Conservation (phyloP, 2,797 vertebrate genomes). For the Parotocinclus haroldoi region DNA sequence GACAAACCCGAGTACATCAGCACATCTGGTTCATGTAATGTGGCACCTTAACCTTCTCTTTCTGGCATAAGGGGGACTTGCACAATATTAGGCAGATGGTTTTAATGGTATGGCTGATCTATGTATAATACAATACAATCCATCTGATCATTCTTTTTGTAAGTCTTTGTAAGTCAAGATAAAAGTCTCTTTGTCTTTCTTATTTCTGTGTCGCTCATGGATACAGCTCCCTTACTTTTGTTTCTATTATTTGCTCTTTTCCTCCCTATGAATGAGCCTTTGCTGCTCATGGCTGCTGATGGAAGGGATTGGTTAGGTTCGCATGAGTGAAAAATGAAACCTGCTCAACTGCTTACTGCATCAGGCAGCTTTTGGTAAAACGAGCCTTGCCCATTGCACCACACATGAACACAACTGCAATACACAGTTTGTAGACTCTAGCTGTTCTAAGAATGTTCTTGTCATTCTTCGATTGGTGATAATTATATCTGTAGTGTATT, state of each 20-base stretch:
- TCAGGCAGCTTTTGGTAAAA: constrained; percentile 47
- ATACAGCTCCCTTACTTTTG: constrained; percentile 32
- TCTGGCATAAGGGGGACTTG: too few relatives aligned
- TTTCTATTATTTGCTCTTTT: constrained; percentile 39
- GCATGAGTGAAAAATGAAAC: constrained; percentile 75
- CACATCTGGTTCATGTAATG: too few relatives aligned
- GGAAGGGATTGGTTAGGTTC: constrained; percentile 72
- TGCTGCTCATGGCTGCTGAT: constrained; percentile 60
- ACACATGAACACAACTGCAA: too few relatives aligned
- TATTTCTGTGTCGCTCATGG: constrained; percentile 25
- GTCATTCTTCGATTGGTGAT: too few relatives aligned
- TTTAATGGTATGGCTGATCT: too few relatives aligned
- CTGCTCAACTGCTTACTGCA: constrained; percentile 73
- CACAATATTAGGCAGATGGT: too few relatives aligned
- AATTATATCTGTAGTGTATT: too few relatives aligned
- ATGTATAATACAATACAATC: too few relatives aligned
- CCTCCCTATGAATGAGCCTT: constrained; percentile 53
- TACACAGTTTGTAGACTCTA: too few relatives aligned
- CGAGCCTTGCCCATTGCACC: constrained; percentile 45
- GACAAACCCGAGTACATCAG: too few relatives aligned
- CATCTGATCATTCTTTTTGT: neutral
- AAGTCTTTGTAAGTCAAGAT: constrained; percentile 14
- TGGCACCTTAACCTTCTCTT: too few relatives aligned
- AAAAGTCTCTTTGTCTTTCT: constrained; percentile 20
- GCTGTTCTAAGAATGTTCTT: too few relatives aligned